Base-by-base conservation (phyloP, 1,140 invertebrate genomes). In the Eupeodes corollae region DNA sequence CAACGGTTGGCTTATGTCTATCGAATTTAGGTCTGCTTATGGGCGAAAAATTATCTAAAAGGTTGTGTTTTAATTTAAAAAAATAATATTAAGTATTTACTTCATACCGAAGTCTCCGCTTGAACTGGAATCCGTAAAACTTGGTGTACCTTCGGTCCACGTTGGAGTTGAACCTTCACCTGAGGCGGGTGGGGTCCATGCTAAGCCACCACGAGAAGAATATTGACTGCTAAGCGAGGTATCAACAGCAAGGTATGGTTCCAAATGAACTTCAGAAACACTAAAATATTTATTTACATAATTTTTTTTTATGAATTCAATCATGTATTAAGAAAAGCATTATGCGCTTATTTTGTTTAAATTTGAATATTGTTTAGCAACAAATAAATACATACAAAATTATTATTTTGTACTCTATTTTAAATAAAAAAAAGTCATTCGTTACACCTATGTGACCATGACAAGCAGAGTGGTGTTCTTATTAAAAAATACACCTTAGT, bases 61-160 rank as follows among this genome's bases (percentile, higher is more conserved):
- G 35, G 30, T 38, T 15, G 44, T 12, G 6, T 15, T 37, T 48
- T 8, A 13, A 11, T 10, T 18, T 44, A 47, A 15, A 44, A 44
- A 33, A 43, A 42, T 21, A 35, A n/a, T 15, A 33, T 16, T 12
- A 5, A 44, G 6, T 31, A 44, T 33, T 46, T 59, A 50, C 56
- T 53, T 56, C 56, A 61, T 63, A 68, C 66, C 65, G 51, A 68
- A 56, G 56, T 92, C 89, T 58, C 85, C 86, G 72, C 88, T 92
- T 73, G 86, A 89, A 68, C 90, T 94, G 57, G 91, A 95, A 68
- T 95, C 89, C 34, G 92, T 97, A 71, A 92, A 95, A 64, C 88
- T 93, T 41, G 92, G 93, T 50, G 93, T 98, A 58, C 92, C 93
- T 75, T 98, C 93, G 15, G 93, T 97, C 86, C 92, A 95, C 14